Percentiles rank a stretch among this genome's conserved stretches.
Conservation (phyloP, 2,888 invertebrate species). For the Heteromyza rotundicornis region DNA sequence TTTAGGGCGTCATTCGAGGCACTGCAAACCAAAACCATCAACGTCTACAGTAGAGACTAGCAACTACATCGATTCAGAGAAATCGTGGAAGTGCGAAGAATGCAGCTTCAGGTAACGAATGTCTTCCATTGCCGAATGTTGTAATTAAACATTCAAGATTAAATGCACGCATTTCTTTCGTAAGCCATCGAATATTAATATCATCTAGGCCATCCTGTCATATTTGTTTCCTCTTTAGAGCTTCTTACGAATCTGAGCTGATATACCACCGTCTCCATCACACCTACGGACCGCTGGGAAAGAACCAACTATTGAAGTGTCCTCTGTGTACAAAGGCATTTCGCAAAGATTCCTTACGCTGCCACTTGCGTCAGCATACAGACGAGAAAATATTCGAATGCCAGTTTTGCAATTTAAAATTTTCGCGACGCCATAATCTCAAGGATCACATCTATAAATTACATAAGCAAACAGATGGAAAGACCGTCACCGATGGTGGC, state of each 20-base stretch:
- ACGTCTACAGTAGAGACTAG: no score
- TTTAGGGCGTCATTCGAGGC: constrained; percentile 72
- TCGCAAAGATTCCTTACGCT: constrained; percentile 71
- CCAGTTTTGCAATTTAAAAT: constrained; percentile 68
- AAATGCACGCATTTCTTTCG: no score
- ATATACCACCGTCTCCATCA: constrained; percentile 77
- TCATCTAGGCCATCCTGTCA: no score
- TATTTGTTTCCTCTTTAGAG: constrained; percentile 26
- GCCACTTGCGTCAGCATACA: constrained; percentile 76
- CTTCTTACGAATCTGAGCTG: constrained; percentile 73
- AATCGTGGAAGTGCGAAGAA: constrained; percentile 41
- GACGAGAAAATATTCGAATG: constrained; percentile 76
- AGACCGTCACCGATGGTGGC: no score
- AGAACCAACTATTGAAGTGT: constrained; percentile 64
- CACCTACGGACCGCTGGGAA: constrained; percentile 50
- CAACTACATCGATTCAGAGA: background rate
- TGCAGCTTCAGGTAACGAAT: constrained; percentile 48
- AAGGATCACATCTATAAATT: constrained; percentile 68
- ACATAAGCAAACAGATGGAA: constrained; percentile 56
- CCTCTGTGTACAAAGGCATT: constrained; percentile 73
- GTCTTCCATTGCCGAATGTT: no score
- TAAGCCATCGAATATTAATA: no score
- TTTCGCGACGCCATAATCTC: constrained; percentile 72
- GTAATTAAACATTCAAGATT: background rate
- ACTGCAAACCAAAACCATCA: constrained; percentile 40